phyloP scores from a whole-genome alignment of 1,140 invertebrate species.

The Tetramorium alpestre region DNA sequence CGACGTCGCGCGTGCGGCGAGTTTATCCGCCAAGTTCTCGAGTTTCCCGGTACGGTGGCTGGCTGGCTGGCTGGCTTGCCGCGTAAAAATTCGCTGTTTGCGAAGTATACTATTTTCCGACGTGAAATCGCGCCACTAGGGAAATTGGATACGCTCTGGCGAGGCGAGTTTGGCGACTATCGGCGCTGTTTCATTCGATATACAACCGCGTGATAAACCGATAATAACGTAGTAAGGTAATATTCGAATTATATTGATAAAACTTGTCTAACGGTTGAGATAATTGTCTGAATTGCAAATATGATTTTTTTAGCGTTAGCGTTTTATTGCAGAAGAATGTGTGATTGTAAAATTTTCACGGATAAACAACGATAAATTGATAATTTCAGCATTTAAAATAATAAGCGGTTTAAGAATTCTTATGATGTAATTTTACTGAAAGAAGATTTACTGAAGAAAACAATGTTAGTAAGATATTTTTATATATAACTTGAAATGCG shows the following conservation, averaged over 20 bases:
- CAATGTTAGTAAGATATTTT: background rate
- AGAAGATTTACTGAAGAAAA: background rate
- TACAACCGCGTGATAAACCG: background rate
- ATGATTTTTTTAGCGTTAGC: background rate
- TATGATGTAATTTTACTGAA: background rate
- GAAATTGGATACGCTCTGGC: conserved; percentile 45
- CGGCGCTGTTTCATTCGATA: conserved; percentile 13
- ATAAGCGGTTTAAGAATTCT: background rate
- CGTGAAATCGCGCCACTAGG: conserved; percentile 42
- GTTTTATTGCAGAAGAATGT: background rate
- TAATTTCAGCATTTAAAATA: background rate
- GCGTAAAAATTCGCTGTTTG: conserved; percentile 63
- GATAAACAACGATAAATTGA: background rate
- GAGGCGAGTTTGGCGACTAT: conserved; percentile 17
- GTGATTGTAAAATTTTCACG: background rate
- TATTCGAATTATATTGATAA: background rate
- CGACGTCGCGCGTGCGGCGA: conserved; percentile 74
- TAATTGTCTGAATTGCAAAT: background rate
- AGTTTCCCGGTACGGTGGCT: conserved; percentile 58
- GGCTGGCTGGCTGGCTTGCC: conserved; percentile 13
- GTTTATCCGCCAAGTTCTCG: conserved; percentile 81
- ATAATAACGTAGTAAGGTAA: background rate
- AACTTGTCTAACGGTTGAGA: background rate
- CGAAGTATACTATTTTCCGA: conserved; percentile 20
- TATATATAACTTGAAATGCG: background rate